These are phyloP conservation scores for Herpetotheres cachinnans DNA, from an alignment of 2,113 vertebrate genomes.

Conservation along the genomic window DNA sequence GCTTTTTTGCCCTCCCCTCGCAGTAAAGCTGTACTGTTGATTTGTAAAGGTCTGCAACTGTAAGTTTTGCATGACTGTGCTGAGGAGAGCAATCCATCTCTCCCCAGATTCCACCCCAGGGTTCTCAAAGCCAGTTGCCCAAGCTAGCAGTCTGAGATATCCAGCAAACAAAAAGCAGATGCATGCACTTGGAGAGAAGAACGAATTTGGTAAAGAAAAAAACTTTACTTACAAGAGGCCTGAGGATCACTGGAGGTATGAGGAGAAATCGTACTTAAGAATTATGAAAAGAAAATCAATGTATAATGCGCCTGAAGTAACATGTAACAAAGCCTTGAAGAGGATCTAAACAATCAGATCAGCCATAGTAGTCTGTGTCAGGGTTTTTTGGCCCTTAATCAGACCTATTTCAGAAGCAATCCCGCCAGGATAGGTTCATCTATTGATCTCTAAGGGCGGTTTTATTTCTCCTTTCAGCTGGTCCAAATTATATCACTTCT, in stretches of 20 bases:
- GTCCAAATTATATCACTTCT: neutral
- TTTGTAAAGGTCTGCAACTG: neutral
- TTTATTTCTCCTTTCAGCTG: constrained; percentile 25
- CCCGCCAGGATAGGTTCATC: neutral
- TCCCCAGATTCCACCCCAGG: neutral
- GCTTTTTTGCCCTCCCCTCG: rapidly evolving
- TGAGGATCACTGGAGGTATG: neutral
- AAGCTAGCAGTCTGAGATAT: neutral
- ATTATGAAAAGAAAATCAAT: neutral
- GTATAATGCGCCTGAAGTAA: neutral
- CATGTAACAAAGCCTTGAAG: neutral
- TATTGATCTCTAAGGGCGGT: neutral
- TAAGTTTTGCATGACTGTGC: neutral
- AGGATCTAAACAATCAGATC: neutral
- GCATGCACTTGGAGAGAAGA: neutral
- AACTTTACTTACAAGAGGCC: neutral
- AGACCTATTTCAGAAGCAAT: neutral
- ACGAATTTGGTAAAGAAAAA: neutral
- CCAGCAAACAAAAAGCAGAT: neutral
- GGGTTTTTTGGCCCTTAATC: neutral
- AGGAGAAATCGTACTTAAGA: neutral
- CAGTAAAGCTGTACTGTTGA: neutral
- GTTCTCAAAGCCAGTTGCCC: neutral
- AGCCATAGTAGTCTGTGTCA: neutral
- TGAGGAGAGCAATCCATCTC: neutral